These are phyloP conservation scores for Blastobasis lacticolella DNA, from an alignment of 2,888 invertebrate species.

Conservation along the genomic window DNA sequence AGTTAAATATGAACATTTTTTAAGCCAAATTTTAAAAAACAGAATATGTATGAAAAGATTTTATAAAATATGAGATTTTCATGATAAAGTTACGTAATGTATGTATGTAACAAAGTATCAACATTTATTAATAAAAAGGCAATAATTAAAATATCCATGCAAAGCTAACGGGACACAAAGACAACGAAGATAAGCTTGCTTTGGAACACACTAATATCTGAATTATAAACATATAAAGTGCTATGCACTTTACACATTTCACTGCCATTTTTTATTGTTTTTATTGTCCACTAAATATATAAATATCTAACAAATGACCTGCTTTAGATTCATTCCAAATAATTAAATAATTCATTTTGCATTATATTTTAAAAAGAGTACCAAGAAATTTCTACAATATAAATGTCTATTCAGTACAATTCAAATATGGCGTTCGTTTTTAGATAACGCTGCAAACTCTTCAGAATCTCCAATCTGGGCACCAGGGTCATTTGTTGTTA, in stretches of 20 bases:
- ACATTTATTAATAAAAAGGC: too few relatives aligned
- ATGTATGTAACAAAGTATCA: too few relatives aligned
- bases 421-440: slow-evolving; percentile 65
- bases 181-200: too few relatives aligned
- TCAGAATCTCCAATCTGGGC: slow-evolving; percentile 89
- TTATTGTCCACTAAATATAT: slow-evolving; percentile 20
- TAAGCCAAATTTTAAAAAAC: too few relatives aligned
- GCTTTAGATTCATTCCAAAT: slow-evolving; percentile 34
- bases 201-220: too few relatives aligned
- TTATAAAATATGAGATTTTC: too few relatives aligned
- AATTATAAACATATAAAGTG: neutral
- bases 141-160: too few relatives aligned
- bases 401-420: slow-evolving; percentile 28
- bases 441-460: slow-evolving; percentile 92
- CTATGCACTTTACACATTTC: slow-evolving; percentile 13
- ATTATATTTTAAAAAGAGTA: slow-evolving; percentile 1
- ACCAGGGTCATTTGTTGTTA: slow-evolving; percentile 91
- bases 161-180: too few relatives aligned
- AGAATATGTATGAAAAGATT: too few relatives aligned
- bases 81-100: too few relatives aligned
- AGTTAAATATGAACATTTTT: too few relatives aligned
- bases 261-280: slow-evolving; percentile 15
- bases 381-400: neutral
- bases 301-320: slow-evolving; percentile 46
- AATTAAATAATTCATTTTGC: slow-evolving; percentile 17